Conservation (phyloP, 1,140 invertebrate species). For the Panonychus citri region DNA sequence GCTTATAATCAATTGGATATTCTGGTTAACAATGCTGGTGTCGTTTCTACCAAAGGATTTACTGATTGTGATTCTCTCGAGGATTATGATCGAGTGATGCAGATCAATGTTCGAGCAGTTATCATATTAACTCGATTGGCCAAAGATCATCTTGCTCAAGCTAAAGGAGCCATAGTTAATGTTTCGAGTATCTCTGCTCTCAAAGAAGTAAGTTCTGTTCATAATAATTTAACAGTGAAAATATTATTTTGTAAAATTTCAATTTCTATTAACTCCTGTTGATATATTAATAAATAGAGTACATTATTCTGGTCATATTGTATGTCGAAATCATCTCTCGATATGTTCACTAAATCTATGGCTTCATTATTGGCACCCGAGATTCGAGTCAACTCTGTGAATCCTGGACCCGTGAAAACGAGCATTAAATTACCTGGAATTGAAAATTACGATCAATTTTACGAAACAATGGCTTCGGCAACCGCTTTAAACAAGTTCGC, state of each 20-base stretch:
- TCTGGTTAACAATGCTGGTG: slow-evolving; percentile 2
- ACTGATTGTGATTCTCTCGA: not conserved
- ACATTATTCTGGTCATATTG: slow-evolving; percentile 34
- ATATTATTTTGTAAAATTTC: not conserved
- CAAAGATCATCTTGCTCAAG: not conserved
- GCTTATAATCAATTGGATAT: not conserved
- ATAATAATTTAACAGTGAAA: not conserved
- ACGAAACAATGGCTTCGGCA: too few species aligned
- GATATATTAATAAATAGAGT: too few species aligned
- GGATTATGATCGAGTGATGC: not conserved
- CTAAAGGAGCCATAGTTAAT: slow-evolving; percentile 4
- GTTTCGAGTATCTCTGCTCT: not conserved
- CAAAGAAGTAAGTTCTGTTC: not conserved
- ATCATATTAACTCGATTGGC: not conserved
- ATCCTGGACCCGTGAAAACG: not conserved
- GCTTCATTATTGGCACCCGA: slow-evolving; percentile 12
- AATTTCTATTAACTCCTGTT: not conserved
- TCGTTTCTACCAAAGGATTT: not conserved
- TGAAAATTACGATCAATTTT: too few species aligned
- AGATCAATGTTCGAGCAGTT: not conserved
- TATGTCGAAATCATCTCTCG: slow-evolving; percentile 62
- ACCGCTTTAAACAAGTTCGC: too few species aligned
- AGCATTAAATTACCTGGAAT: too few species aligned
- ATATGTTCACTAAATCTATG: slow-evolving; percentile 58
- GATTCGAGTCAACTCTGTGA: not conserved